Percentiles rank a stretch among this genome's conserved stretches.
phyloP scores from a whole-genome alignment of 2,888 invertebrate species.

The Epistrophe grossulariae region DNA sequence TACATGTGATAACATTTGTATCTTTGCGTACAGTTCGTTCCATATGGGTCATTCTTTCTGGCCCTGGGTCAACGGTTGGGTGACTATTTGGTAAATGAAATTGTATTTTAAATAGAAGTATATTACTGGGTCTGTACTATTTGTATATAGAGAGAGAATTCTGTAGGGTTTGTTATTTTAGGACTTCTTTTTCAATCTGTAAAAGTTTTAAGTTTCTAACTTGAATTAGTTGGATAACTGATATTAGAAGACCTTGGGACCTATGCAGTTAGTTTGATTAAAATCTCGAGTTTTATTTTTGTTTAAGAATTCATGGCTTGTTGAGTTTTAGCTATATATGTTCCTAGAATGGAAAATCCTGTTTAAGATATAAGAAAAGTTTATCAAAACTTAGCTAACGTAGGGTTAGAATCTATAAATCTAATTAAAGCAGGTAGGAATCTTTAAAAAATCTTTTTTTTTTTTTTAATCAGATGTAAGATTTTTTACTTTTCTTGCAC shows the following conservation, averaged over 20 bases:
- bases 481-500: too few relatives aligned
- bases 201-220: slow-evolving; percentile 3
- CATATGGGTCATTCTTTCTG: slow-evolving; percentile 56
- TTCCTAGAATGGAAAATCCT: not conserved
- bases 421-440: too few relatives aligned
- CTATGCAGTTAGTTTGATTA: not conserved
- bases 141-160: not conserved
- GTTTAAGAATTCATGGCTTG: not conserved
- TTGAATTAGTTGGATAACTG: not conserved
- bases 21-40: slow-evolving; percentile 41
- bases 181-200: slow-evolving; percentile 8
- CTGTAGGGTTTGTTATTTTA: slow-evolving; percentile 2
- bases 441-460: too few relatives aligned
- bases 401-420: too few relatives aligned
- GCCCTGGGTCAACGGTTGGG: slow-evolving; percentile 57
- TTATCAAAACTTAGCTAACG: too few relatives aligned
- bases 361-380: too few relatives aligned
- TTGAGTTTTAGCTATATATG: not conserved
- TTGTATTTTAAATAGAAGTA: slow-evolving; percentile 66
- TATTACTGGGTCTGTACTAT: not conserved
- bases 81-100: slow-evolving; percentile 61
- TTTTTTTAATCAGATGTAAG: too few relatives aligned
- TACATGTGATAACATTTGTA: slow-evolving; percentile 33
- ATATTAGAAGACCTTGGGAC: not conserved
- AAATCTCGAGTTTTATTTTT: not conserved